Percentiles rank a stretch among this genome's conserved stretches.
Conservation (phyloP, 2,888 invertebrate species). For the Lasioglossum leucozonium region DNA sequence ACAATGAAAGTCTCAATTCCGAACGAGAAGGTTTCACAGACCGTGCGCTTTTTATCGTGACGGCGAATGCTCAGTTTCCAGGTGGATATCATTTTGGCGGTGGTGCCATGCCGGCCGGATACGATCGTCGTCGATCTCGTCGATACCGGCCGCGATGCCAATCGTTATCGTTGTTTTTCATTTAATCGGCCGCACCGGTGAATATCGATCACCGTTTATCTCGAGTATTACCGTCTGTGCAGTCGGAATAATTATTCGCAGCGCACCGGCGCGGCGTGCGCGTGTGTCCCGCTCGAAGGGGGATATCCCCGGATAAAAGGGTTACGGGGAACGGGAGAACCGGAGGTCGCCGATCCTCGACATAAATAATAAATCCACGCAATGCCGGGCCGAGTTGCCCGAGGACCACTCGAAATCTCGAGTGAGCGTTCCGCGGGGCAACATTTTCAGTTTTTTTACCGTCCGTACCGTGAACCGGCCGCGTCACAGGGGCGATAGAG, state of each 20-base stretch:
- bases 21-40: background rate
- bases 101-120: too few species aligned
- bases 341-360: constrained; percentile 31
- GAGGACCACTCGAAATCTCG: constrained; percentile 59
- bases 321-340: constrained; percentile 15
- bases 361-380: constrained; percentile 59
- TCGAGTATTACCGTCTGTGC: constrained; percentile 15
- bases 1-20: background rate
- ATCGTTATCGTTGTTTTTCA: constrained; percentile 36
- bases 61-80: background rate
- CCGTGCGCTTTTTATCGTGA: background rate
- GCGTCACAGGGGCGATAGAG: constrained; percentile 1
- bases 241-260: constrained; percentile 37
- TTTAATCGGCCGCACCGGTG: constrained; percentile 31
- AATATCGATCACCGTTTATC: constrained; percentile 48
- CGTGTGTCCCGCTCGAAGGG: background rate
- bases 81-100: background rate
- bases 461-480: constrained; percentile 18
- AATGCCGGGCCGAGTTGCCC: constrained; percentile 25
- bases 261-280: background rate
- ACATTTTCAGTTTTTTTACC: constrained; percentile 60
- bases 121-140: constrained; percentile 8
- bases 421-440: constrained; percentile 54
- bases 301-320: constrained; percentile 1
- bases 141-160: constrained; percentile 3